phyloP scores from a whole-genome alignment of 2,113 vertebrate genomes.

The Planiliza haematocheilus region DNA sequence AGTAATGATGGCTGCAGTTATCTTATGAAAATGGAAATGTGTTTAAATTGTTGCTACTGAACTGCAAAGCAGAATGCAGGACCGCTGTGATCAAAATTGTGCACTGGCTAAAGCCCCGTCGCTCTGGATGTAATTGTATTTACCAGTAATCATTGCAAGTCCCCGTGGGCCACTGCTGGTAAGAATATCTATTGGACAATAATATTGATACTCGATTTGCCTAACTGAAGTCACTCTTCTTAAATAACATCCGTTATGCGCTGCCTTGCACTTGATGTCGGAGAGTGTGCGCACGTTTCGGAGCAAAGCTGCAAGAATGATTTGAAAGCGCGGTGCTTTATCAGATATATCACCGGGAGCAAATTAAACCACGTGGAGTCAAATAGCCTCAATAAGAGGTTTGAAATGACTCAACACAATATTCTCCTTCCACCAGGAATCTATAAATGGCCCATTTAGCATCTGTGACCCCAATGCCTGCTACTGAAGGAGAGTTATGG shows the following conservation, averaged over 20 bases:
- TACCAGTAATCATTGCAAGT: conserved; percentile 48
- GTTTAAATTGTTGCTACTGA: conserved; percentile 47
- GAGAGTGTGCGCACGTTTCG: conserved; percentile 2
- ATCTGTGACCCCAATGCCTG: conserved; percentile 82
- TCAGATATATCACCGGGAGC: conserved; percentile 69
- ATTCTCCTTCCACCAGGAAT: conserved; percentile 78
- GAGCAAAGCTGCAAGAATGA: conserved; percentile 51
- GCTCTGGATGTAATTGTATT: conserved; percentile 59
- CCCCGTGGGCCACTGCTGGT: conserved; percentile 32
- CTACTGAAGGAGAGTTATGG: conserved; percentile 81
- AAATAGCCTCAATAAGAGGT: conserved; percentile 76
- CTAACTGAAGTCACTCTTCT: conserved; percentile 46
- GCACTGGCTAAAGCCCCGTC: conserved; percentile 18
- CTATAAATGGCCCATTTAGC: conserved; percentile 84
- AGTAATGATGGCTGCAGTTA: conserved; percentile 46
- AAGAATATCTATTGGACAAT: conserved; percentile 51
- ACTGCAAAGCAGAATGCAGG: conserved; percentile 28
- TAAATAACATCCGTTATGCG: conserved; percentile 43
- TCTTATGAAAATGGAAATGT: conserved; percentile 45
- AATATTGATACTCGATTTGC: conserved; percentile 68
- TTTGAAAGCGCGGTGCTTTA: conserved; percentile 64
- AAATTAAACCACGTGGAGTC: conserved; percentile 80
- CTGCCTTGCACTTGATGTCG: conserved; percentile 1
- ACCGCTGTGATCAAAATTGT: conserved; percentile 46
- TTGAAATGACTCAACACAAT: conserved; percentile 75